Conservation (phyloP, 2,113 vertebrate species). For the Jacana jacana region DNA sequence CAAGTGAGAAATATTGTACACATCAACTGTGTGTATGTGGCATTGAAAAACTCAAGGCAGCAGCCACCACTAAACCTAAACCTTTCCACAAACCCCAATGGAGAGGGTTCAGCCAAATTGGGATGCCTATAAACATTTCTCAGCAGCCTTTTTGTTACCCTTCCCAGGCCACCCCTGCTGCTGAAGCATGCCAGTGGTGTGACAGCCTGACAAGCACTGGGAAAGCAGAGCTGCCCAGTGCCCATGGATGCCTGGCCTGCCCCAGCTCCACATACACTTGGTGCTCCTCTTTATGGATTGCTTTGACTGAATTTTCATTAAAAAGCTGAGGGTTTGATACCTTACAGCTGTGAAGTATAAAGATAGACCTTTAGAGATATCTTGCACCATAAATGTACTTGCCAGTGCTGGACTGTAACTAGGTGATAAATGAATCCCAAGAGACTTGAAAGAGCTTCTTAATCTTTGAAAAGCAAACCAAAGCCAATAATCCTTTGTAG, state of each 20-base stretch:
- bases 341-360: not conserved
- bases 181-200: accelerated
- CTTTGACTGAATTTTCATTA: not conserved
- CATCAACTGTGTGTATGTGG: accelerated
- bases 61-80: not conserved
- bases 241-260: not conserved
- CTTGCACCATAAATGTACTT: not conserved
- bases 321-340: not conserved
- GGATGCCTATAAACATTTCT: not conserved
- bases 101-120: not conserved
- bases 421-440: constrained; percentile 14
- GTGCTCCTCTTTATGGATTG: not conserved
- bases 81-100: not conserved
- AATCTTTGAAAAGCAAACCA: constrained; percentile 25
- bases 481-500: not conserved
- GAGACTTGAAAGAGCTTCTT: constrained; percentile 15
- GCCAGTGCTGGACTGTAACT: not conserved
- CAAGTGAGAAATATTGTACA: accelerated
- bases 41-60: not conserved
- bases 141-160: not conserved
- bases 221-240: not conserved
- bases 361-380: not conserved
- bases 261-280: not conserved
- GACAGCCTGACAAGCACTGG: not conserved
- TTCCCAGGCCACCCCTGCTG: not conserved